phyloP scores from a whole-genome alignment of 2,797 vertebrate species.

The Lagodon rhomboides region DNA sequence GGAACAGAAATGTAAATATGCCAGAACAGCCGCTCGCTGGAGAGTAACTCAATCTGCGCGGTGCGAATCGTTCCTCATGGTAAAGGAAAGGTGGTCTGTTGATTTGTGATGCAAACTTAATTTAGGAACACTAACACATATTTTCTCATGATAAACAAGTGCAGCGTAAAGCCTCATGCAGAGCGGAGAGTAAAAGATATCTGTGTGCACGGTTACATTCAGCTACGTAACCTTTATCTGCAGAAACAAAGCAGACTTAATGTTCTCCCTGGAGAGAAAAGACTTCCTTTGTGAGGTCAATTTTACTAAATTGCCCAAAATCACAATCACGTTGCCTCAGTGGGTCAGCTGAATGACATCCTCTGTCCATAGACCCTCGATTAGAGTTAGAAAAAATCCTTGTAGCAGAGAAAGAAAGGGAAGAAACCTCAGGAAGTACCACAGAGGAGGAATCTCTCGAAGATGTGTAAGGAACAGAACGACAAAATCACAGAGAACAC shows the following conservation, averaged over 20 bases:
- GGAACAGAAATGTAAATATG: background rate
- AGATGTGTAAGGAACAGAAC: too few species aligned
- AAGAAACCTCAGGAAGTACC: too few species aligned
- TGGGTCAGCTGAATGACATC: too few species aligned
- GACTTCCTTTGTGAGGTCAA: too few species aligned
- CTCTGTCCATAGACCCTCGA: background rate
- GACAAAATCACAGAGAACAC: too few species aligned
- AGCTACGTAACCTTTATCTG: background rate
- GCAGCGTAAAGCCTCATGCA: background rate
- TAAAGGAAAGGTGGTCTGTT: slow-evolving; percentile 4
- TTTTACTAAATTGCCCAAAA: too few species aligned
- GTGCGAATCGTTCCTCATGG: background rate
- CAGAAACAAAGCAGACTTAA: background rate
- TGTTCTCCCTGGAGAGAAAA: background rate
- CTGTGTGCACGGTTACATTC: background rate
- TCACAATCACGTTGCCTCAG: too few species aligned
- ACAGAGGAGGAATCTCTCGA: too few species aligned
- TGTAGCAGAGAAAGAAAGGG: too few species aligned
- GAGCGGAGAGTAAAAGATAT: background rate
- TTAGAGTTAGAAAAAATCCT: background rate
- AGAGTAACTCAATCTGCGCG: background rate
- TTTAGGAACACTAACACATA: background rate
- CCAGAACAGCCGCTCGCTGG: background rate
- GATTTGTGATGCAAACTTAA: background rate
- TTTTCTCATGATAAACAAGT: slow-evolving; percentile 3